Evolutionary conservation across 1,140 invertebrate genomes (phyloP), one percentile per base, ranked within the genome.

Genomic region (Lineus longissimus): DNA sequence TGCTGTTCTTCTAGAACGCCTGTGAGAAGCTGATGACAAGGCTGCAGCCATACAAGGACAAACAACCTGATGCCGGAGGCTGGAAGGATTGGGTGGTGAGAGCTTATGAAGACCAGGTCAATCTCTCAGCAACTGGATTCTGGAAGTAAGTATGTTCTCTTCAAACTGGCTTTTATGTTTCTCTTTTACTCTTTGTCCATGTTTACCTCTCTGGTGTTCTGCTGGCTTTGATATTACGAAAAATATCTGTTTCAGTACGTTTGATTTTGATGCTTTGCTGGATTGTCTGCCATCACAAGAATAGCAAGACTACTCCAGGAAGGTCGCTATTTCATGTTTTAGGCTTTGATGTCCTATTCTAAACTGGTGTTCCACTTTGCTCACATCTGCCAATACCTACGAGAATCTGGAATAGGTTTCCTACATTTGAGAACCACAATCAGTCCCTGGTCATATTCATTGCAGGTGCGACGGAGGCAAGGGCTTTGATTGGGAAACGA

Each of bases 61-160:
- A 85, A 13, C 87, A 92, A 77, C 94, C 93, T 0, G 33, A 36
- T 4, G 83, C 88, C 61, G 88, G 86, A n/a, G 87, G 83, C 62
- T 96, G 94, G 93, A 86, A 93, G 77, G 85, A 92, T 9, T 94
- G 92, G 92, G 86, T n/a, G 4, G 62, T 67, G 36, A 83, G 84
- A 33, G 95, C 95, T 0, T 96, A 94, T 74, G 83, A 90, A 4
- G 86, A 90, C 36, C 83, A 92, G 72, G 86, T 95, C 2, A 89
- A 88, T 73, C 83, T 97, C 9, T 93, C 93, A 0, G 87, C 92
- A 0, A 89, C 89, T 30, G 94, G 94, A 29, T 96, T 92, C 78
- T 91, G 93, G 73, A 69, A 66, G 77, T 80, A 69, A 60, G 71
- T 36, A 15, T 36, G 19, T 13, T 43, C 11, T 43, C 11, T 43